These are phyloP conservation scores for Hoplias malabaricus DNA, from an alignment of 2,113 vertebrate species.

Conservation along the genomic window DNA sequence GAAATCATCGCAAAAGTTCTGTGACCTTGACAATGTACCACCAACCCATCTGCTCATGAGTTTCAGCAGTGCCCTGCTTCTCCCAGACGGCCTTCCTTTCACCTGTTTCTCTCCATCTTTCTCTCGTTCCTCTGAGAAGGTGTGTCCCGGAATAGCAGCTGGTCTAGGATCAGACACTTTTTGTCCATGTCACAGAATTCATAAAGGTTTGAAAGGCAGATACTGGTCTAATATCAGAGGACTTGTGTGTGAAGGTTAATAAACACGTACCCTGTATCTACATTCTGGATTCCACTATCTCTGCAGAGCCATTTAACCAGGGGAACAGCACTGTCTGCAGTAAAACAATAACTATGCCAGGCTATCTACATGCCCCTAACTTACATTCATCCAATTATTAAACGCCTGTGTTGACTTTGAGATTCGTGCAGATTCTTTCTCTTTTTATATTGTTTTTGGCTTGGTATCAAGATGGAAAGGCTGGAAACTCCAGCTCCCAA, in stretches of 20 bases:
- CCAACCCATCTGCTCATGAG: conserved; percentile 50
- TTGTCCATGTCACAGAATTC: conserved; percentile 13
- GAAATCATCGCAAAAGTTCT: conserved; percentile 34
- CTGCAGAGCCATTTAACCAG: conserved; percentile 36
- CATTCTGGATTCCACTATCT: neutral
- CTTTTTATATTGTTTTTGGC: conserved; percentile 42
- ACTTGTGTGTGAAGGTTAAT: conserved; percentile 33
- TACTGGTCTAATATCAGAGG: neutral
- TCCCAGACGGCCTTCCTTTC: conserved; percentile 25
- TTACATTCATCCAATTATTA: conserved; percentile 77
- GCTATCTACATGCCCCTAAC: conserved; percentile 62
- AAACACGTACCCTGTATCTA: conserved; percentile 16
- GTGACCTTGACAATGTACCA: conserved; percentile 46
- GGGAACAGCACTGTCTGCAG: conserved; percentile 27
- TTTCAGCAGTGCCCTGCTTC: conserved; percentile 33
- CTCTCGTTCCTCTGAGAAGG: conserved; percentile 34
- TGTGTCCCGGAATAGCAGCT: neutral
- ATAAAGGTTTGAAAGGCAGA: conserved; percentile 20
- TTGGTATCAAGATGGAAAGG: conserved; percentile 85
- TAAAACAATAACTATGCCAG: conserved; percentile 58
- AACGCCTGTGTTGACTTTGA: conserved; percentile 68
- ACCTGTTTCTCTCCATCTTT: conserved; percentile 32
- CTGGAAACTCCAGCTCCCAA: conserved; percentile 78
- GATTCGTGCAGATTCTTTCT: conserved; percentile 40
- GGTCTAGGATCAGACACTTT: conserved; percentile 1